Evolutionary conservation across 2,888 invertebrate genomes (phyloP), one percentile per base, ranked within the genome.

Genomic region (Ceramica pisi): DNA sequence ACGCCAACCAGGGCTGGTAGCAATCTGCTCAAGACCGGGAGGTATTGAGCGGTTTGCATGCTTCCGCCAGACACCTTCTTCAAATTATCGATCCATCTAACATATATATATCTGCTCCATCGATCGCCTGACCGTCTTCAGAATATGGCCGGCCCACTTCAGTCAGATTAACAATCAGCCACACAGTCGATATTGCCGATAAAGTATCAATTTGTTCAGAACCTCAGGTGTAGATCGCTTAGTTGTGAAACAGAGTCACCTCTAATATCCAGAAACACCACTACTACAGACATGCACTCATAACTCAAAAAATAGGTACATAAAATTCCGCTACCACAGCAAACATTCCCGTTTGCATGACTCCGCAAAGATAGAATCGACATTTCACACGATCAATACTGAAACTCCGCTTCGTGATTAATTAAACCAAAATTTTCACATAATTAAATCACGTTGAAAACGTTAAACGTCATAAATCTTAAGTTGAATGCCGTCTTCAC

Each of bases 381-480:
- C 57, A 81, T 63, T 76, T 41, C 56, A 56, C 73, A 77, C 83
- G 86, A 86, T 88, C 88, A 85, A 87, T 86, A 86, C 63, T 70
- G 75, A 81, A 77, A 80, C 81, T 80, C 72, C 66, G 70, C 80
- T 73, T 66, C 75, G 79, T 88, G 87, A 89, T 89, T 89, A 89
- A 89, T 88, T 88, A 86, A 86, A 82, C 81, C 69, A 50, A 84
- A 86, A 89, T 86, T 84, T 85, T 83, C 87, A 84, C 86, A 86
- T 88, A 87, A 86, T 89, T 88, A 84, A 83, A 87, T 85, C 85
- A 77, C 73, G 71, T 75, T 72, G 82, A 75, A 77, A 87, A 82
- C 81, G 83, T 80, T 81, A 82, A 84, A 85, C 85, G 84, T 83
- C 83, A 87, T 90, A 90, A 90, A 89, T 90, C 88, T 88, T 87